Conservation (phyloP, 2,888 invertebrate species). For the Lasioglossum zephyrum region DNA sequence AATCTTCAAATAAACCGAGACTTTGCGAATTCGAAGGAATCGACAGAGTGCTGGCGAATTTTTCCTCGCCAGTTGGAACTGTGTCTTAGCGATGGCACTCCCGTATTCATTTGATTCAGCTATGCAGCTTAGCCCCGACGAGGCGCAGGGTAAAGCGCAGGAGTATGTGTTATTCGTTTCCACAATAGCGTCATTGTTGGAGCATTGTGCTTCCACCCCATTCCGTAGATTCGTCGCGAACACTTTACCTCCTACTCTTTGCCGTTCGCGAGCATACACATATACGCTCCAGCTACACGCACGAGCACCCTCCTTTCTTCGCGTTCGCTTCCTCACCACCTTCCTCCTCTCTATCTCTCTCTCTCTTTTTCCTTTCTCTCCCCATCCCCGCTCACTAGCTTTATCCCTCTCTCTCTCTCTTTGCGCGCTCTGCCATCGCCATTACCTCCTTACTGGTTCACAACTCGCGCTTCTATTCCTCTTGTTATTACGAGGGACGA, state of each 20-base stretch:
- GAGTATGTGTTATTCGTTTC: slow-evolving; percentile 81
- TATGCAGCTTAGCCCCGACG: slow-evolving; percentile 74
- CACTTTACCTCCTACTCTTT: slow-evolving; percentile 76
- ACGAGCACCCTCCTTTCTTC: slow-evolving; percentile 59
- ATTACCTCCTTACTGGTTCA: slow-evolving; percentile 40
- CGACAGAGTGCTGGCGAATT: slow-evolving; percentile 1
- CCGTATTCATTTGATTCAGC: slow-evolving; percentile 79
- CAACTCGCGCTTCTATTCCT: slow-evolving; percentile 46
- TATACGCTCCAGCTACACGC: slow-evolving; percentile 50
- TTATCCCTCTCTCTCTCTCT: slow-evolving; percentile 31
- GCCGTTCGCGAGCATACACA: slow-evolving; percentile 62
- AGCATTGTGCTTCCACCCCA: slow-evolving; percentile 80
- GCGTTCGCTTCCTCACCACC: slow-evolving; percentile 12
- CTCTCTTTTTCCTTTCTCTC: slow-evolving; percentile 18
- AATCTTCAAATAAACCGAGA: background rate
- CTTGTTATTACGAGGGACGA: slow-evolving; percentile 38
- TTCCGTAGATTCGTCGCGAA: slow-evolving; percentile 79
- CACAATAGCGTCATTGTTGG: slow-evolving; percentile 82
- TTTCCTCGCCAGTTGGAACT: slow-evolving; percentile 49
- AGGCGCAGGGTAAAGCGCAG: slow-evolving; percentile 75
- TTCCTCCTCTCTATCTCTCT: slow-evolving; percentile 39
- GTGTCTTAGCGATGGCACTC: slow-evolving; percentile 72
- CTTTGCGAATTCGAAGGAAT: background rate
- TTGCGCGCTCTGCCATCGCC: slow-evolving; percentile 20
- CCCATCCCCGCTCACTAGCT: slow-evolving; percentile 13